These are phyloP conservation scores for Paramuricea clavata DNA, from an alignment of 92 coral and sea anemone species.

Conservation along the genomic window DNA sequence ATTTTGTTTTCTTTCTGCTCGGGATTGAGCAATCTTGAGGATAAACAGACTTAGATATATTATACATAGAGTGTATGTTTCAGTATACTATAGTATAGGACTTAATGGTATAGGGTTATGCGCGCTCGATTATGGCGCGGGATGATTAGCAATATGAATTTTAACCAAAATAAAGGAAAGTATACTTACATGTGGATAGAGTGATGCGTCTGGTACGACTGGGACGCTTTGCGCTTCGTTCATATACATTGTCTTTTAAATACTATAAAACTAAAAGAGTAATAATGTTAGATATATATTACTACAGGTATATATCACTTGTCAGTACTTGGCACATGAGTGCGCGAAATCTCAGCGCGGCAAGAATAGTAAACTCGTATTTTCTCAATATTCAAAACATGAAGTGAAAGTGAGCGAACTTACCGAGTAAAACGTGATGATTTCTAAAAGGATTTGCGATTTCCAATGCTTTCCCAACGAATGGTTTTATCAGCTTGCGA, in stretches of 20 bases:
- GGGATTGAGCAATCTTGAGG: neutral
- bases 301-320: conserved; percentile 3
- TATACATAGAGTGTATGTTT: neutral
- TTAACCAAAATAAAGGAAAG: neutral
- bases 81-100: neutral
- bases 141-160: neutral
- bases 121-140: neutral
- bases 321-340: conserved; percentile 5
- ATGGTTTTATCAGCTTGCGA: neutral
- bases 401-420: conserved; percentile 50
- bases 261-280: conserved; percentile 40
- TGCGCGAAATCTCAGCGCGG: conserved; percentile 9
- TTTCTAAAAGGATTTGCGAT: neutral
- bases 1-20: neutral
- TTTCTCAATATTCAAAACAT: neutral
- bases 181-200: conserved; percentile 90
- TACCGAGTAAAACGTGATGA: conserved; percentile 40
- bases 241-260: conserved; percentile 51
- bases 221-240: conserved; percentile 56
- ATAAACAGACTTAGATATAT: neutral
- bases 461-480: conserved; percentile 24
- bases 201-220: conserved; percentile 96
- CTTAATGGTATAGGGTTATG: neutral
- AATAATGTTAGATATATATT: conserved; percentile 23
- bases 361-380: neutral